A percentile compares a stretch with the other conserved stretches of the same genome.
Evolutionary conservation across 2,113 vertebrate species (phyloP).

Genomic region (Caloenas nicobarica): DNA sequence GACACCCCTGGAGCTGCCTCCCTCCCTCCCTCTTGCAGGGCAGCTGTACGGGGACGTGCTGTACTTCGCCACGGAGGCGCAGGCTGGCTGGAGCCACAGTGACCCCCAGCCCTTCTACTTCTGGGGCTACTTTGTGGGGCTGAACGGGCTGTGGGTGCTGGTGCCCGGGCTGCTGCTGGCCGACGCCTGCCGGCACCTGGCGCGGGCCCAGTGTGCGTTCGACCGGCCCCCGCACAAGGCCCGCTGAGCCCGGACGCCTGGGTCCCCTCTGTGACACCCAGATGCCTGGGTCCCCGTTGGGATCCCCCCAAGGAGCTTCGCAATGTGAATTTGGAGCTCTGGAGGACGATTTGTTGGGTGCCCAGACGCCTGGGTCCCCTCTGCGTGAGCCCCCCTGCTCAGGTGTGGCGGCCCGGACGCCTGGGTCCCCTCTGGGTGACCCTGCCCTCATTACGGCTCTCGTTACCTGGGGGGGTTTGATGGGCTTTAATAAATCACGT

Average conservation of each 20-base stretch:
- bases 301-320: too few species aligned
- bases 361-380: not conserved
- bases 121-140: not conserved
- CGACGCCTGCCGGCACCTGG: not conserved
- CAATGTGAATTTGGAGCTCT: not conserved
- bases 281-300: not conserved
- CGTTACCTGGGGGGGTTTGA: too few species aligned
- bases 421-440: not conserved
- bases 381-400: too few species aligned
- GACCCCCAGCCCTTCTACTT: not conserved
- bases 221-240: not conserved
- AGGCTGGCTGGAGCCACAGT: not conserved
- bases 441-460: too few species aligned
- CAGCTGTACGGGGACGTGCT: not conserved
- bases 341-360: too few species aligned
- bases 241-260: not conserved
- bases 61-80: not conserved
- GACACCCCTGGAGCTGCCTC: too few species aligned
- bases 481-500: not conserved
- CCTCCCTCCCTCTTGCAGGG: not conserved
- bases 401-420: too few species aligned
- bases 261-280: too few species aligned
- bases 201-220: not conserved
- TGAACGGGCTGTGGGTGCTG: not conserved
- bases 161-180: not conserved